These are phyloP conservation scores for Gallinago nigripennis DNA, from an alignment of 2,797 vertebrate genomes.

Conservation along the genomic window DNA sequence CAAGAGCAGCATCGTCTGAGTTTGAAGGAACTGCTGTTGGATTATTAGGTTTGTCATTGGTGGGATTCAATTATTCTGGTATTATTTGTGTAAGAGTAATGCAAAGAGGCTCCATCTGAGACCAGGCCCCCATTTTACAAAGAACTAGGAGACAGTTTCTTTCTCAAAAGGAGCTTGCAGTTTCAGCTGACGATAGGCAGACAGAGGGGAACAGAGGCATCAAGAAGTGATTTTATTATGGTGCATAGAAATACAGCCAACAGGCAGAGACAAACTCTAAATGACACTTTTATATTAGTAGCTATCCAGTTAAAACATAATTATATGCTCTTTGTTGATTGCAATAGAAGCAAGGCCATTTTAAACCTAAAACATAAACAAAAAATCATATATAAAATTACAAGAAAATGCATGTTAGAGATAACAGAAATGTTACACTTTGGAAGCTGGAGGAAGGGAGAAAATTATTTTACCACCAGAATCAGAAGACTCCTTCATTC, in stretches of 20 bases:
- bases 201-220: background rate
- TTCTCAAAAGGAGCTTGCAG: background rate
- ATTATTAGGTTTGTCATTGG: conserved; percentile 41
- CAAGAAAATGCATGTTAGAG: background rate
- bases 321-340: background rate
- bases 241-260: background rate
- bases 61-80: conserved; percentile 51
- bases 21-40: background rate
- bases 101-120: background rate
- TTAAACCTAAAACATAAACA: background rate
- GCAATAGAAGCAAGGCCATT: background rate
- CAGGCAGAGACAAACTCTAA: background rate
- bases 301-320: background rate
- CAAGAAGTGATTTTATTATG: background rate
- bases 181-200: background rate
- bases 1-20: background rate
- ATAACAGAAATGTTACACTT: background rate
- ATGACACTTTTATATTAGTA: background rate
- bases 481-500: background rate
- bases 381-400: background rate
- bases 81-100: conserved; percentile 13
- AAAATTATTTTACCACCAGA: background rate
- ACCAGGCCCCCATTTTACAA: background rate
- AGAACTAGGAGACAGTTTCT: background rate
- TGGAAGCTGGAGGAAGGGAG: background rate